Evolutionary conservation across 1,140 invertebrate genomes (phyloP), one percentile per base, ranked within the genome.

Genomic region (Dreissena rostriformis): DNA sequence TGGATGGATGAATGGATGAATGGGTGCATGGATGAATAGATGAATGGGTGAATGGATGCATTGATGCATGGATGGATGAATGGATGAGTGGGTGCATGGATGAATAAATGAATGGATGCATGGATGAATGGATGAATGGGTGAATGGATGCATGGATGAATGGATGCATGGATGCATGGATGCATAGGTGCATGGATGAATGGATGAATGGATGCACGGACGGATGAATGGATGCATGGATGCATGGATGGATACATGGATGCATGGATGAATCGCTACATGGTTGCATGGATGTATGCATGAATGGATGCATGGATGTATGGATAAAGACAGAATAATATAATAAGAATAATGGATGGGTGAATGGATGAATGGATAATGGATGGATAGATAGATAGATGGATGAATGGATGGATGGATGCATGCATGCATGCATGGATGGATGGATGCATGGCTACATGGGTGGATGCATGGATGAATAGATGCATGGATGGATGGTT

Each of bases 381-480:
- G 53, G 53, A 57, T 57, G 53, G 53, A 57, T 57, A 19, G 53
- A 14, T 57, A 14, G 53, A 57, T 12, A 14, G 19, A 14, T 57
- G 53, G 53, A 57, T 57, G 19, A 19, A 57, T 57, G 53, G 53
- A 57, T 57, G 53, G 53, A 57, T 57, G 53, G 53, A 57, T 57
- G 53, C 26, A 71, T 71, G 68, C 26, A 71, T 71, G 68, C 26
- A 71, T 71, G 68, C 26, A 71, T 71, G 68, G 49, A 71, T 71
- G 68, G 49, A 71, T 71, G 68, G 49, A 71, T 71, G 68, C 26
- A 71, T 71, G 68, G 49, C 26, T 71, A 39, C 11, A 26, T 67
- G 65, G 61, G 61, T 75, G 73, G 61, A 75, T 75, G 73, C 55
- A 75, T 75, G 73, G 61, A 75, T 75, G 73, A 75, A 75, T 75